phyloP scores from a whole-genome alignment of 2,797 vertebrate species.

The Hippocampus kuda region DNA sequence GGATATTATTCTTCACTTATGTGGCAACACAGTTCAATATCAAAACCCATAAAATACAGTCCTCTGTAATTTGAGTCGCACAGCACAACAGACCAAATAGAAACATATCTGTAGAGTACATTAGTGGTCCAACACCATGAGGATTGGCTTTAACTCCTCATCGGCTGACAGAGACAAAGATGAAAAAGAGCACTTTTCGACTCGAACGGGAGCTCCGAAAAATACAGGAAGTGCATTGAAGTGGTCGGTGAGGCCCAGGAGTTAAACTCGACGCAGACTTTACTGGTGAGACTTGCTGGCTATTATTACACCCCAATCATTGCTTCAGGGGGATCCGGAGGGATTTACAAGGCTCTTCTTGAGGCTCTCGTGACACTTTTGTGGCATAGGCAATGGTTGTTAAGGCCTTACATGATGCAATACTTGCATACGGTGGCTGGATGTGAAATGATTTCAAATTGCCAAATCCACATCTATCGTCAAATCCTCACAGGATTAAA shows the following conservation, averaged over 20 bases:
- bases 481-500: neutral
- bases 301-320: slow-evolving; percentile 45
- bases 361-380: slow-evolving; percentile 27
- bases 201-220: neutral
- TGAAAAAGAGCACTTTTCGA: slow-evolving; percentile 1
- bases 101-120: neutral
- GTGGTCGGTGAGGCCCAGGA: slow-evolving; percentile 19
- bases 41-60: neutral
- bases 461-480: neutral
- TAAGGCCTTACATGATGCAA: neutral
- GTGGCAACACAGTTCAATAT: neutral
- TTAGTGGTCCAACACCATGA: neutral
- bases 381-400: slow-evolving; percentile 26
- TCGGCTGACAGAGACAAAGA: neutral
- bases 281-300: slow-evolving; percentile 36
- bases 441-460: neutral
- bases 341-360: slow-evolving; percentile 42
- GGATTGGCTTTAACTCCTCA: neutral
- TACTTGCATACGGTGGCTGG: neutral
- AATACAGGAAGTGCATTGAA: slow-evolving; percentile 7
- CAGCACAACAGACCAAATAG: neutral
- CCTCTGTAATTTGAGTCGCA: neutral
- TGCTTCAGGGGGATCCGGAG: slow-evolving; percentile 39
- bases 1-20: slow-evolving; percentile 1
- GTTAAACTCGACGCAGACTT: slow-evolving; percentile 24